phyloP scores from a whole-genome alignment of 1,140 invertebrate genomes.

The Drosophila pseudoobscura region DNA sequence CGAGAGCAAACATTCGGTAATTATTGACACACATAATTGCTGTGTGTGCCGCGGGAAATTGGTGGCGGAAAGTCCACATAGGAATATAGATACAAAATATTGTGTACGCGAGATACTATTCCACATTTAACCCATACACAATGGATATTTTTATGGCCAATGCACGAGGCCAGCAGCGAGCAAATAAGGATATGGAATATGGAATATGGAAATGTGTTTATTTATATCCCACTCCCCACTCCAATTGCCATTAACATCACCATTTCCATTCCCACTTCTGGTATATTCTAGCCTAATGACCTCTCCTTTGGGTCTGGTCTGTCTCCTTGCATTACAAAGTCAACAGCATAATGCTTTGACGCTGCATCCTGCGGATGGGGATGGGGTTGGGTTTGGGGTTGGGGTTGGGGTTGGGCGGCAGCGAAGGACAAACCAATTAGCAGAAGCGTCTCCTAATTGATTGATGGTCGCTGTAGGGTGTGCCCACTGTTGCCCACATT shows the following conservation, averaged over 20 bases:
- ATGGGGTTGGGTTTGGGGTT: background rate
- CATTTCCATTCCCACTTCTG: background rate
- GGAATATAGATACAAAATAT: slow-evolving; percentile 6
- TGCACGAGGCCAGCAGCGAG: too few relatives aligned
- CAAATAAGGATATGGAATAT: background rate
- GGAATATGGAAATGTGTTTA: background rate
- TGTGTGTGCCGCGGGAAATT: slow-evolving; percentile 14
- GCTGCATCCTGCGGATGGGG: slow-evolving; percentile 10
- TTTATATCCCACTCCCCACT: background rate
- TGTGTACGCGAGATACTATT: background rate
- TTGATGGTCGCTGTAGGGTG: slow-evolving; percentile 51
- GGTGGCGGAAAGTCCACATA: slow-evolving; percentile 10
- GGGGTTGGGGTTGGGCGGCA: background rate
- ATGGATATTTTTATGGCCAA: slow-evolving; percentile 11
- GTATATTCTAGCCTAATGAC: slow-evolving; percentile 31
- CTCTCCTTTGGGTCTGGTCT: slow-evolving; percentile 7
- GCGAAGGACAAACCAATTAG: slow-evolving; percentile 49
- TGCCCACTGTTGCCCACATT: slow-evolving; percentile 20
- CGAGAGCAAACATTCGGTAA: slow-evolving; percentile 33
- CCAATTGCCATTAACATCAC: background rate
- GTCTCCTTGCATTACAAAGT: slow-evolving; percentile 52
- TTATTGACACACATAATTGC: slow-evolving; percentile 49
- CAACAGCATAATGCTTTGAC: slow-evolving; percentile 39
- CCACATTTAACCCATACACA: background rate
- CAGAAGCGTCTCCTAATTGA: slow-evolving; percentile 51